A percentile compares a stretch with the other conserved stretches of the same genome.
phyloP scores from a whole-genome alignment of 2,113 vertebrate species.

The Noctilio leporinus region DNA sequence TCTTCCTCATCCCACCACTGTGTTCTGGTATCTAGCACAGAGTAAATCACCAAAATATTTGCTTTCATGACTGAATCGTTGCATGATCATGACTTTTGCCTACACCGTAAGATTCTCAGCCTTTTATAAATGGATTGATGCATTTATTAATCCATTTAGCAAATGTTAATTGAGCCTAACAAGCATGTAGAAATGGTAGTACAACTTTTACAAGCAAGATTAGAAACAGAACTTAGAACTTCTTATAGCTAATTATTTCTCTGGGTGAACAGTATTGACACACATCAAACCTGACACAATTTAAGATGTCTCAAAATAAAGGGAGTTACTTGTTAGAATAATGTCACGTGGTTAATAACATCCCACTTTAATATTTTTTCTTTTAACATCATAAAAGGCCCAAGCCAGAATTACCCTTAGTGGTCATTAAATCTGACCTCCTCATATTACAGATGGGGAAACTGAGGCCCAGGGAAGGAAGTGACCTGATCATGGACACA shows the following conservation, averaged over 20 bases:
- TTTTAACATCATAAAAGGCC: slow-evolving; percentile 1
- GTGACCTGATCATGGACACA: background rate
- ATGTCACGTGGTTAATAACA: slow-evolving; percentile 13
- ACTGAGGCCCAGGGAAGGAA: background rate
- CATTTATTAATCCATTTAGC: background rate
- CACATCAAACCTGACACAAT: background rate
- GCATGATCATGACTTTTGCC: background rate
- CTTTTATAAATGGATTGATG: background rate
- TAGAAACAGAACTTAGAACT: background rate
- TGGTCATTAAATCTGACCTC: background rate
- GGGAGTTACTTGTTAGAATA: background rate
- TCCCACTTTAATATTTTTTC: background rate
- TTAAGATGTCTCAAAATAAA: background rate
- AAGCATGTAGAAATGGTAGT: background rate
- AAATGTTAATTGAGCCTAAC: background rate
- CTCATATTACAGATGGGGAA: background rate
- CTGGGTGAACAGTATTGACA: background rate
- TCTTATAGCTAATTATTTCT: background rate
- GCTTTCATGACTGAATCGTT: background rate
- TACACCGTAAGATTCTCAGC: background rate
- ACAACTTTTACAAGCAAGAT: background rate
- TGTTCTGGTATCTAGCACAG: background rate
- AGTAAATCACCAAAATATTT: background rate
- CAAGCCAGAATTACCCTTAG: background rate
- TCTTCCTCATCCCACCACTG: background rate